Percentiles rank a stretch among this genome's conserved stretches.
Evolutionary conservation across 2,113 vertebrate species (phyloP).

Genomic region (Lycocorax pyrrhopterus): DNA sequence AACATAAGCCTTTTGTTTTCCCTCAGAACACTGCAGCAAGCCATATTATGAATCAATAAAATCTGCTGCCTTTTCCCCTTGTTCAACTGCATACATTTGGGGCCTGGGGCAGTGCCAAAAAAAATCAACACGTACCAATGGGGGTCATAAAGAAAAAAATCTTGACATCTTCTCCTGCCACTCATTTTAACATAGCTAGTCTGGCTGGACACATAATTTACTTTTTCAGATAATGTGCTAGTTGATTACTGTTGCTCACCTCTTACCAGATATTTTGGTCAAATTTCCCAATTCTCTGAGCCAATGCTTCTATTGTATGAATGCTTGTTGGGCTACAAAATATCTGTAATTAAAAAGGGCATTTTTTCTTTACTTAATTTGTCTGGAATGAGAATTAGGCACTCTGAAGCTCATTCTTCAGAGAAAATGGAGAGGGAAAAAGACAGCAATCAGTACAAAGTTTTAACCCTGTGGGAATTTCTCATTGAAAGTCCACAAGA

Average conservation of each 20-base stretch:
- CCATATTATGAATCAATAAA: conserved; percentile 43
- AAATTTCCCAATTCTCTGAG: not conserved
- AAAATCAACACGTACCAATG: conserved; percentile 47
- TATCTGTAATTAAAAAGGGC: not conserved
- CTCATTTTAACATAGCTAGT: conserved; percentile 32
- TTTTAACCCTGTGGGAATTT: not conserved
- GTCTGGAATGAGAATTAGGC: not conserved
- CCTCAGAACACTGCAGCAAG: not conserved
- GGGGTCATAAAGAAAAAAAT: conserved; percentile 40
- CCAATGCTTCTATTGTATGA: not conserved
- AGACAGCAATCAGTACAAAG: not conserved
- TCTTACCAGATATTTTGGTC: not conserved
- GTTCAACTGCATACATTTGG: not conserved
- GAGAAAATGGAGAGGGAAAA: not conserved
- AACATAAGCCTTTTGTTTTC: conserved; percentile 54
- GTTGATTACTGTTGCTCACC: not conserved
- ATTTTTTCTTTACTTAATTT: not conserved
- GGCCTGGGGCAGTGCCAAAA: conserved; percentile 35
- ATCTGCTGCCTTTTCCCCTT: conserved; percentile 22
- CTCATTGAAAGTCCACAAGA: not conserved
- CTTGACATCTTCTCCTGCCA: conserved; percentile 39
- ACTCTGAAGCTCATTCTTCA: not conserved
- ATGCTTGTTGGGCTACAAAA: not conserved
- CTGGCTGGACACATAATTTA: not conserved
- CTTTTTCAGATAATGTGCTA: not conserved